Evolutionary conservation across 2,888 invertebrate genomes (phyloP), one percentile per base, ranked within the genome.

Genomic region (Epistrophella euchroma): DNA sequence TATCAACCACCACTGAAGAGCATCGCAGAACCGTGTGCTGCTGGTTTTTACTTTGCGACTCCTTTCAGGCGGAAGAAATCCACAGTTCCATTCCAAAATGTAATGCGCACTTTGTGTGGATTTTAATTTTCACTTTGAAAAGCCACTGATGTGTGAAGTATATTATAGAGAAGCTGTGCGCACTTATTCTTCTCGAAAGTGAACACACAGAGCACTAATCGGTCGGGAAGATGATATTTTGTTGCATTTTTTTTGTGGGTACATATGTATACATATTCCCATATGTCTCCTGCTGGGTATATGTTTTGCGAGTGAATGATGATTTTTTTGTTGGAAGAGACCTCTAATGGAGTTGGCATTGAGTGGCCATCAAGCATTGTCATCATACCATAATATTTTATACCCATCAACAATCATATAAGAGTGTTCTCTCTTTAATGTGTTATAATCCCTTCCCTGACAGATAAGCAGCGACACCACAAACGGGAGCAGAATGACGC

Each of bases 21-120:
- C 28, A 32, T 32, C 32, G 9, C 66, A 32, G 1, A 28, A 47
- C 13, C 45, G 64, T 45, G 64, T 66, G 25, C 22, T 66, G 25
- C 22, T 50, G 22, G 22, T 22, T 22, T 13, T 19, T 62, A 68
- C 73, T 73, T 68, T 77, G 55, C 47, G 25, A 73, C 77, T 86
- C 71, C 77, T 70, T 47, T 77, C 81, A 77, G 66, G 86, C 86
- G 86, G 86, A 86, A 86, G 82, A 74, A 77, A 74, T 82, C 64
- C 74, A 52, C 86, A 86, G 70, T 81, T 86, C 35, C n/a, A n/a
- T 81, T 86, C 77, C 77, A 81, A 81, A 82, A 82, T 62, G 77
- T 86, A 82, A 86, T 82, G 86, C 86, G 86, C 86, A 86, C 86
- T 86, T 86, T 86, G 86, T 86, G 77, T 82, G 77, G 77, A 86